Evolutionary conservation across 2,797 vertebrate genomes (phyloP), one percentile per base, ranked within the genome.

Genomic region (Gymnocypris eckloni): DNA sequence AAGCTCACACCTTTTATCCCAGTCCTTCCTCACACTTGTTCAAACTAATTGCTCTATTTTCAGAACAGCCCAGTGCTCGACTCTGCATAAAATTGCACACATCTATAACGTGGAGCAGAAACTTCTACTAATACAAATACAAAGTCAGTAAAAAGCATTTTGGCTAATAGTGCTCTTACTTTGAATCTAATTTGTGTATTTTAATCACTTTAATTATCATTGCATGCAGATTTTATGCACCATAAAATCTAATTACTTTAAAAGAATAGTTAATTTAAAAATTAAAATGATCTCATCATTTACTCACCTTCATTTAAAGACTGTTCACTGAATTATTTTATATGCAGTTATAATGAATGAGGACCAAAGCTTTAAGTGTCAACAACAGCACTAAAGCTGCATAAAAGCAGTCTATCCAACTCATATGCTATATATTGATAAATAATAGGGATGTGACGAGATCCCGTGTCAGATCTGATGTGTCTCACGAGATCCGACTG

Each of bases 31-130:
- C 69, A 80, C 78, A 72, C 78, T 85, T 81, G 69, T 85, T 86
- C 84, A 86, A 64, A 54, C 84, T 86, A 86, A 86, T 86, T 86
- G 84, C 78, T 73, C 78, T 86, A 86, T 85, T 85, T 85, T 85
- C 67, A 85, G 77, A 85, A 81, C 56, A 80, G 43, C 84, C 64
- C 56, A 28, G 69, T 22, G 78, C 56, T 64, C 41, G n/a, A 64
- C 56, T 86, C n/a, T 2, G 54, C 37, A 80, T 86, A 86, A 66
- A 81, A 80, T 33, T 16, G 45, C 69, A 28, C 7, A 28, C 33
- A 71, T 66, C 22, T 61, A 16, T 80, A 64, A 54, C 10, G 67
- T n/a, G 33, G 41, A 59, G 39, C 37, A 52, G n/a, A n/a, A 71
- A 79, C 64, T 73, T 50, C 37, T 41, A 50, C 61, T 33, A 78